Evolutionary conservation across 2,113 vertebrate genomes (phyloP).

Genomic region (Ancistrus triradiatus): DNA sequence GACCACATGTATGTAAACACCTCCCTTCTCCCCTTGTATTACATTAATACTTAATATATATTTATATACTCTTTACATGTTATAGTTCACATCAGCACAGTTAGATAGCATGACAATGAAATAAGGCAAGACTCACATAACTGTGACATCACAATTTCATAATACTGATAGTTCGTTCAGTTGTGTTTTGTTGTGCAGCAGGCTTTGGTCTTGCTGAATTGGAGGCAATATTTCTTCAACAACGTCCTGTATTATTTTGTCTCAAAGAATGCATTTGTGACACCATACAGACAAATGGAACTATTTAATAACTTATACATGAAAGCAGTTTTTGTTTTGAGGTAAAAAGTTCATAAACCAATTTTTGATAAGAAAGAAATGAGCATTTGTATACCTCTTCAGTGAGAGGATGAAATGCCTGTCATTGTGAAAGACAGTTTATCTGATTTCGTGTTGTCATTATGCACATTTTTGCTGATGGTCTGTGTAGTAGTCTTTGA

Average conservation of each 20-base stretch:
- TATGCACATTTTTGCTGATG: conserved; percentile 36
- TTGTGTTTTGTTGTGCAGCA: conserved; percentile 74
- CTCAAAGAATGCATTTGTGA: conserved; percentile 2
- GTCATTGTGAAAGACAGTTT: conserved; percentile 42
- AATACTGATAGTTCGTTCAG: conserved; percentile 81
- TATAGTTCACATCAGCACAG: conserved; percentile 82
- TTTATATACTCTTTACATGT: conserved; percentile 62
- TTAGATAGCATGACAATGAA: conserved; percentile 83
- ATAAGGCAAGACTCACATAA: conserved; percentile 90
- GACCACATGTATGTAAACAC: conserved; percentile 97
- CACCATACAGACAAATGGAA: conserved; percentile 29
- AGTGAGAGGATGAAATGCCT: conserved; percentile 52
- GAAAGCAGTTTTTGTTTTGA: conserved; percentile 53
- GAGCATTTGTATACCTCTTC: conserved; percentile 38
- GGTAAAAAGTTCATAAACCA: conserved; percentile 56
- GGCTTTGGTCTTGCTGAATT: conserved; percentile 81
- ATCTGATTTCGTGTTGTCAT: conserved; percentile 42
- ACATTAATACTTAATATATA: conserved; percentile 86
- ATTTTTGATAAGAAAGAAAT: conserved; percentile 36
- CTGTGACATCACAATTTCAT: conserved; percentile 77
- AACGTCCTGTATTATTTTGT: too few species aligned
- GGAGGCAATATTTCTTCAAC: conserved; percentile 65
- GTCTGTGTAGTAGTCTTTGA: conserved; percentile 25
- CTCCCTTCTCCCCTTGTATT: conserved; percentile 75
- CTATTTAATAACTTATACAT: conserved; percentile 49